Evolutionary conservation across 1,140 invertebrate genomes (phyloP), one percentile per base, ranked within the genome.

Genomic region (Mizuhopecten yessoensis): DNA sequence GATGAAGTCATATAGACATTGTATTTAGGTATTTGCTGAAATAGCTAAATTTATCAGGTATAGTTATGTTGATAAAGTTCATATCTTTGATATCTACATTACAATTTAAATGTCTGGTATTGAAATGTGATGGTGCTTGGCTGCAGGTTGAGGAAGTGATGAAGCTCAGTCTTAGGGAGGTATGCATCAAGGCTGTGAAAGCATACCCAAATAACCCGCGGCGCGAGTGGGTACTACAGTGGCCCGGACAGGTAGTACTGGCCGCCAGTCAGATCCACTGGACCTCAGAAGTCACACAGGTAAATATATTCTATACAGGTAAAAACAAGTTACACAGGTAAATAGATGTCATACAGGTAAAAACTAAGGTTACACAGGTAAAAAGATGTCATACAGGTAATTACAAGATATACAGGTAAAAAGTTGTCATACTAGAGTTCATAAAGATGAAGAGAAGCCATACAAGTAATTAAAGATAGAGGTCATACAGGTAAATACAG

Each of bases 171-270:
- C 93, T 97, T 11, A 91, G 94, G n/a, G 94, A 96, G 86, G 95
- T 95, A 13, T 96, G 94, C 89, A 90, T 93, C 29, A 95, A 96
- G 87, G 96, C 96, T 11, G 94, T 96, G 13, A 91, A 92, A 20
- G 95, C 94, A 11, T 97, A 97, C 87, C 90, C 88, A 1, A 92
- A 93, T 39, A 95, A 90, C 13, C 92, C 93, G n/a, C 91, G 96
- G 0, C 91, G 92, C 34, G 94, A 96, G 86, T 97, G 96, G 96
- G 96, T 97, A 17, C 75, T 96, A 87, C 94, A 96, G 91, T 97
- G 96, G 96, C 96, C 96, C 0, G 96, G 96, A 10, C 96, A 97
- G 94, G 94, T 97, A 11, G 96, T 97, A 5, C 94, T 97, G 33
- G 96, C 96, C 23, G 95, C 96, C 42, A 96, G 96, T 88, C 96